Evolutionary conservation across 1,140 invertebrate species (phyloP).

Genomic region (Aporrectodea caliginosa): DNA sequence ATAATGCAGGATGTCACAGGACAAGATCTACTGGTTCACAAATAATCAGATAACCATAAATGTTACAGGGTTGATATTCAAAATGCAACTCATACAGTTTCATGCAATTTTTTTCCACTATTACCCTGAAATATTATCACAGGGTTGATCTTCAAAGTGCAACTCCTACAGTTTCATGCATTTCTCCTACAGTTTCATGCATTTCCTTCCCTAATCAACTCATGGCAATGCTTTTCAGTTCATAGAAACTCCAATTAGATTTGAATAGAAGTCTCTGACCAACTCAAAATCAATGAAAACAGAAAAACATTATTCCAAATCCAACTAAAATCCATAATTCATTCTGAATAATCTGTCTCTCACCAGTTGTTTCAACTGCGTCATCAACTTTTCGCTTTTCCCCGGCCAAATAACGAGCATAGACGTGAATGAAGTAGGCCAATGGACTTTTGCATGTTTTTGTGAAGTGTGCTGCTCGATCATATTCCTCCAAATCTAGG

Average conservation of each 20-base stretch:
- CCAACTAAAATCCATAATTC: too few relatives aligned
- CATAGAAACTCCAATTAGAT: too few relatives aligned
- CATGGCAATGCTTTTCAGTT: too few relatives aligned
- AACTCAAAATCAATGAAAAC: too few relatives aligned
- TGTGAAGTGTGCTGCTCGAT: slow-evolving; percentile 79
- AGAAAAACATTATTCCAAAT: too few relatives aligned
- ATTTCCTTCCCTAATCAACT: background rate
- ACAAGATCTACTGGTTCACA: background rate
- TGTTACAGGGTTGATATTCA: background rate
- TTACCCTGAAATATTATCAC: background rate
- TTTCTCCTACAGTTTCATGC: background rate
- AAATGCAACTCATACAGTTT: background rate
- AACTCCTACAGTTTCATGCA: background rate
- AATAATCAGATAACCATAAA: background rate
- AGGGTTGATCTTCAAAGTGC: background rate
- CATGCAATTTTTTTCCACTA: background rate
- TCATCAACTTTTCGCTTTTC: slow-evolving; percentile 85
- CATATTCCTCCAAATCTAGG: slow-evolving; percentile 88
- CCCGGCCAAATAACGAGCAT: slow-evolving; percentile 76
- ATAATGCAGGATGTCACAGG: background rate
- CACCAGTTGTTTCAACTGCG: slow-evolving; percentile 70
- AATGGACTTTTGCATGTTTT: slow-evolving; percentile 66
- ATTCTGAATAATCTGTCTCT: too few relatives aligned
- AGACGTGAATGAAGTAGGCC: slow-evolving; percentile 74
- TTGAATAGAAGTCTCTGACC: too few relatives aligned